Evolutionary conservation across 2,888 invertebrate species (phyloP), one percentile per base, ranked within the genome.

Genomic region (Clostera curtula): DNA sequence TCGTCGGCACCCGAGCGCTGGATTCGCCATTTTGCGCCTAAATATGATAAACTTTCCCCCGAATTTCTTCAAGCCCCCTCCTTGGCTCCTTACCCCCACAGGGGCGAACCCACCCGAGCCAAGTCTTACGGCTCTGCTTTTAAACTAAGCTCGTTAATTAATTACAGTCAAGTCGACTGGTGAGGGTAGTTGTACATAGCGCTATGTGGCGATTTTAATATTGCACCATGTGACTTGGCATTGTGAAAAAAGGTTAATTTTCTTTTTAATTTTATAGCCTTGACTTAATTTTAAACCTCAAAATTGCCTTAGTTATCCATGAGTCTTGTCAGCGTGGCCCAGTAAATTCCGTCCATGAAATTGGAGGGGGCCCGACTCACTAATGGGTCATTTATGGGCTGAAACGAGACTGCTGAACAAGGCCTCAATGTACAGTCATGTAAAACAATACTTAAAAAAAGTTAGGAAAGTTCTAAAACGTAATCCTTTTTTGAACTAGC

Each of bases 71-170:
- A 49, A 47, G 60, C 56, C 56, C 67, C 69, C 73, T 50, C 61
- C 67, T 71, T 70, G 57, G 60, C 63, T 61, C 54, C 62, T 14
- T 14, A 8, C 62, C 59, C 56, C 47, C 59, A 31, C 57, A 55
- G 62, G 64, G 54, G 42, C 53, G 41, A 49, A 36, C 33, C 49
- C 51, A 56, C 67, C 69, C 67, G 52, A 64, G 69, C 69, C 73
- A 68, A 72, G 80, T 75, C 80, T 82, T 82, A 82, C 76, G 74
- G 74, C 82, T 82, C 83, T 77, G 82, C 83, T 84, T 84, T 84
- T 83, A 83, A 84, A 84, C 83, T 85, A 84, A 85, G 84, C 84
- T 82, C 82, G 84, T 84, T 85, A 85, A 85, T 85, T 85, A 85
- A 85, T 85, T 85, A 85, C 79, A 76, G 77, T 69, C 73, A 76